A percentile compares a stretch with the other conserved stretches of the same genome.
These are phyloP conservation scores for Craseonycteris thonglongyai DNA, from an alignment of 2,113 vertebrate genomes.

Conservation along the genomic window DNA sequence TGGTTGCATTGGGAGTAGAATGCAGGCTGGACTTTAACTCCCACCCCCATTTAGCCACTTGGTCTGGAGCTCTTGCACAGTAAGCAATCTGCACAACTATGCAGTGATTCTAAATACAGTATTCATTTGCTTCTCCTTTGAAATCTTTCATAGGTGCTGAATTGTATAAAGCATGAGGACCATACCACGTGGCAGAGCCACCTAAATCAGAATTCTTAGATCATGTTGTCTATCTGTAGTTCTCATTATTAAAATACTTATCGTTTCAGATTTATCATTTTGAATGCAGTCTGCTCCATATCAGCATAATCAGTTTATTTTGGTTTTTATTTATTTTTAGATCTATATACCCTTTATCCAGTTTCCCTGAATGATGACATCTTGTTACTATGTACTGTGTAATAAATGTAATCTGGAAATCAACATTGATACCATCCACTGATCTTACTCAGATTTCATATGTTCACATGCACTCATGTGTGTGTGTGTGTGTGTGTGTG, in stretches of 20 bases:
- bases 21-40: neutral
- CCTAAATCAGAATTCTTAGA: constrained; percentile 18
- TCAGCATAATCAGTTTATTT: neutral
- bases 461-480: neutral
- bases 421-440: neutral
- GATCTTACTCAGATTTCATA: neutral
- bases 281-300: neutral
- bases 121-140: constrained; percentile 12
- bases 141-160: neutral
- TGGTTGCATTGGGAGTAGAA: neutral
- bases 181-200: neutral
- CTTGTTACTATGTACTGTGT: neutral
- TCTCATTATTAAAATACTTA: neutral
- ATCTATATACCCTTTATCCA: neutral
- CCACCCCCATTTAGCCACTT: neutral
- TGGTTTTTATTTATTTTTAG: neutral
- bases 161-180: neutral
- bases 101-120: neutral
- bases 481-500: neutral
- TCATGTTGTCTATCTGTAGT: neutral
- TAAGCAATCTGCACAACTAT: neutral
- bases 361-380: neutral
- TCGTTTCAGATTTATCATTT: neutral
- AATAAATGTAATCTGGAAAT: neutral
- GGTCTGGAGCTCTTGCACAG: neutral